These are phyloP conservation scores for Andrena marginata DNA, from an alignment of 2,888 invertebrate genomes.

Conservation along the genomic window DNA sequence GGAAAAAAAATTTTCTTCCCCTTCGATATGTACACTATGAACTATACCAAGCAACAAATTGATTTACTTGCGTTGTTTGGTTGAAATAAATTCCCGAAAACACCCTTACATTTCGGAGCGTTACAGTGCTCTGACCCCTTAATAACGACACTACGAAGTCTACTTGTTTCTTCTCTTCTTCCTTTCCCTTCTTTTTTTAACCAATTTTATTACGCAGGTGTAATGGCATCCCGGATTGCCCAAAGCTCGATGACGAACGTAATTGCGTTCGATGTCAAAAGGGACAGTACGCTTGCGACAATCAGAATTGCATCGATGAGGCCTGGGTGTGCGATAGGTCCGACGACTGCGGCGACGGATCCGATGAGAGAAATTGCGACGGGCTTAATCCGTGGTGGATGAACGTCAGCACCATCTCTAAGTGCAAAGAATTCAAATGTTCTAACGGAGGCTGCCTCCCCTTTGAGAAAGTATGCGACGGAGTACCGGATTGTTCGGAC, in stretches of 20 bases:
- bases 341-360: constrained; percentile 90
- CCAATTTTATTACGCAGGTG: constrained; percentile 85
- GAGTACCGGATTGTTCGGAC: constrained; percentile 88
- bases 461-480: constrained; percentile 88
- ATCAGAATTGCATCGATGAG: constrained; percentile 87
- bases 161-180: not conserved
- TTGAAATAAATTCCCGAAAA: too few species aligned
- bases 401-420: not conserved
- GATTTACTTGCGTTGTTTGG: too few species aligned
- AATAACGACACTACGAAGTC: not conserved
- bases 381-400: constrained; percentile 20
- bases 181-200: not conserved
- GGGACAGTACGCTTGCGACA: constrained; percentile 86
- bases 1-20: too few species aligned
- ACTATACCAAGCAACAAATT: too few species aligned
- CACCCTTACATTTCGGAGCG: too few species aligned
- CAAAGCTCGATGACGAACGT: constrained; percentile 90
- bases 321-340: constrained; percentile 88
- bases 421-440: constrained; percentile 86
- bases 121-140: too few species aligned
- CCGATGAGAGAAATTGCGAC: constrained; percentile 88
- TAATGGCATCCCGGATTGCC: constrained; percentile 89
- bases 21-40: too few species aligned
- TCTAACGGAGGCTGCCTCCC: constrained; percentile 89
- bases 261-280: constrained; percentile 86